Evolutionary conservation across 2,888 invertebrate species (phyloP), one percentile per base, ranked within the genome.

Genomic region (Halocaridina rubra): DNA sequence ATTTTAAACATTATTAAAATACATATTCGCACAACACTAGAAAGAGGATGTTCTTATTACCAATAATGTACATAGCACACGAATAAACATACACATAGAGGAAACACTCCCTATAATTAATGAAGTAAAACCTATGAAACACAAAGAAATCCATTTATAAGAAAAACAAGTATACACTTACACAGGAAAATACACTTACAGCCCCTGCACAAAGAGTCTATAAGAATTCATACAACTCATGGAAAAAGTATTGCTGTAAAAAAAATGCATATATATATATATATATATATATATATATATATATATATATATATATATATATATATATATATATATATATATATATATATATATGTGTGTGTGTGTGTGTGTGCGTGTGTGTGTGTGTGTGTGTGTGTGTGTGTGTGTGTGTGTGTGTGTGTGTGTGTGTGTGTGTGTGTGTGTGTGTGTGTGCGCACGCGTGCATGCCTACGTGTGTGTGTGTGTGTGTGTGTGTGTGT

Each of bases 401-500:
- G 69, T 4, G 19, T 13, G 32, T 29, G 8, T 69, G 5, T 22
- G 13, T 64, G 22, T 27, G 22, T 64, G 5, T 64, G 24, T 67
- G 16, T 67, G 27, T 67, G 4, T 67, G 13, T 64, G 22, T 64
- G 22, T 64, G 22, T 64, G 22, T 64, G 24, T 64, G 24, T 64
- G 3, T 64, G 22, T 64, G 3, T 53, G 19, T 13, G 3, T 53
- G 10, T 53, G 3, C 8, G 39, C 67, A 64, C 67, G 46, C 67
- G 33, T 46, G 19, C 29, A 39, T 67, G 46, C 29, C 16, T 22
- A n/a, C 57, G n/a, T 75, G 27, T 24, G 53, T 75, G 57, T 75
- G 75, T 75, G 75, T 77, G 61, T 77, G 77, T 77, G 61, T 64
- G 32, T 22, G 59, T 77, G 67, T 64, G 67, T 79, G 78, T 78